These are phyloP conservation scores for Procavia capensis DNA, from an alignment of 2,113 vertebrate genomes.

Conservation along the genomic window DNA sequence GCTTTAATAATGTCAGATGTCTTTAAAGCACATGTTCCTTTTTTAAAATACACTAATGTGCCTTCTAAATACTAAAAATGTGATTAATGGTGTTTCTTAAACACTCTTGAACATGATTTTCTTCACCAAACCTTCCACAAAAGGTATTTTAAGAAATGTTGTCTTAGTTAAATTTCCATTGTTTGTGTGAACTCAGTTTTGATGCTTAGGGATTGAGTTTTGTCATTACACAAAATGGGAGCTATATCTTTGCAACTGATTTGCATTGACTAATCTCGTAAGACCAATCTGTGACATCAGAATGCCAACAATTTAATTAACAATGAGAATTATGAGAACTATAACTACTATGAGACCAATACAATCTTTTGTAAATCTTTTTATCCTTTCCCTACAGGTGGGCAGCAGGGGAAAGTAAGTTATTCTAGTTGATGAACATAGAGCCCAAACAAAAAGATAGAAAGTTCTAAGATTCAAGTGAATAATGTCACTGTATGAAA, in stretches of 20 bases:
- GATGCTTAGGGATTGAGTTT: background rate
- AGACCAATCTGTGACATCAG: slow-evolving; percentile 35
- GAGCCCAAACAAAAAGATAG: background rate
- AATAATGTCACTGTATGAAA: background rate
- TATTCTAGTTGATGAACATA: background rate
- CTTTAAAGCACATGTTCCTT: background rate
- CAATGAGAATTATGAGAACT: background rate
- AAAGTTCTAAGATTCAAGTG: background rate
- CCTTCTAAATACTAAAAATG: background rate
- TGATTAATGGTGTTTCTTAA: background rate
- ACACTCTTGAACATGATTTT: background rate
- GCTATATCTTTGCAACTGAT: background rate
- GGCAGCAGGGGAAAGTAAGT: background rate
- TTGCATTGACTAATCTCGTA: background rate
- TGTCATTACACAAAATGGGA: slow-evolving; percentile 14
- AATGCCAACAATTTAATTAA: slow-evolving; percentile 54
- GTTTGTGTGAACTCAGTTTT: background rate
- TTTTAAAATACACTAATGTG: background rate
- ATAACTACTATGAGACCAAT: background rate
- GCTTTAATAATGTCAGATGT: background rate
- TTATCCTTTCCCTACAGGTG: background rate
- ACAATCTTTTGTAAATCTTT: background rate
- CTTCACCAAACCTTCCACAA: background rate
- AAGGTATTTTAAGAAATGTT: background rate
- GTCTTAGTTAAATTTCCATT: background rate